Evolutionary conservation across 1,140 invertebrate genomes (phyloP), one percentile per base, ranked within the genome.

Genomic region (Leptoteleia sp.): DNA sequence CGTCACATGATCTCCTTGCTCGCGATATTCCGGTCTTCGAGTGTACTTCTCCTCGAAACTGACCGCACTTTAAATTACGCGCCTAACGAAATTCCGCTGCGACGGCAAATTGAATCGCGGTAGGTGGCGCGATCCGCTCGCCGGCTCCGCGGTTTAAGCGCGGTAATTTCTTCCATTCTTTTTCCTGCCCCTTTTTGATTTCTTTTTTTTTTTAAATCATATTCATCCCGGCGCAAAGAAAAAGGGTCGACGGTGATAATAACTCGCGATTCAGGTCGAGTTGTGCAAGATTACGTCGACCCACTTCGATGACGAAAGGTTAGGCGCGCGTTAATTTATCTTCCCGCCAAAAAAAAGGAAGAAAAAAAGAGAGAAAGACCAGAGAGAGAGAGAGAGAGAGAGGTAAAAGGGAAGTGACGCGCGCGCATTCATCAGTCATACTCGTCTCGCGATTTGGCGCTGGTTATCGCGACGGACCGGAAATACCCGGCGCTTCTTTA

Each of bases 271-370:
- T 9, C 43, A 64, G 65, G 73, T 70, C 64, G 64, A 71, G 64
- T 59, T 50, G 40, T n/a, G 22, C 40, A 43, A 71, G 59, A 77
- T 77, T 77, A 77, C 40, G 57, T 55, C 57, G 73, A 70, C 64
- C 65, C 37, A 65, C 25, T 70, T 77, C 13, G 43, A 71, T 61
- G 75, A 61, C 67, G 65, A 71, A 70, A 71, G 59, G 65, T 71
- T 71, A 54, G 75, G 52, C 59, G 22, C 59, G 22, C 50, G 59
- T 77, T 71, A 65, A 77, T 77, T 70, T 61, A 64, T 59, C 52
- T 61, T 45, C 40, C 42, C 7, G 59, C 40, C 57, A 55, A 55
- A 5, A 29, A 25, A 35, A 11, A 19, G 5, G 25, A 8, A 25
- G 17, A 54, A 27, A 42, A 48, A 40, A 57, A 55, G 52, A 62